A percentile compares a stretch with the other conserved stretches of the same genome.
These are phyloP conservation scores for Umimayanthus chanpuru DNA, from an alignment of 92 coral and sea anemone genomes.

Conservation along the genomic window DNA sequence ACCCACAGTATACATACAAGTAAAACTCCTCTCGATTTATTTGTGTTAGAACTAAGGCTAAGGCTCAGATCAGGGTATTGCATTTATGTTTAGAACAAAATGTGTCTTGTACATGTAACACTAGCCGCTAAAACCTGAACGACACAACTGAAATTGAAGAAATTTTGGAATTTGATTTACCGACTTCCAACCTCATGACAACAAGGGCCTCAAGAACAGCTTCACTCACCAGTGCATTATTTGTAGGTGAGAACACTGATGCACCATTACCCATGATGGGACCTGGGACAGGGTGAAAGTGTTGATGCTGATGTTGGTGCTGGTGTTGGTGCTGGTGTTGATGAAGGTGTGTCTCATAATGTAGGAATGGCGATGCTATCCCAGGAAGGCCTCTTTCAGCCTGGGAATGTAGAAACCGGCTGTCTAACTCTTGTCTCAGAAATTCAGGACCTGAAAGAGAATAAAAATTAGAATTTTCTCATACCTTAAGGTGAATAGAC, in stretches of 20 bases:
- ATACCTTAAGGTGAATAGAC: neutral
- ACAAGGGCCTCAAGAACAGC: neutral
- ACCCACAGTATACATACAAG: no score
- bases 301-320: conserved; percentile 92
- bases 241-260: conserved; percentile 65
- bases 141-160: no score
- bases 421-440: conserved; percentile 87
- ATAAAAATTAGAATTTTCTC: neutral
- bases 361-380: conserved; percentile 72
- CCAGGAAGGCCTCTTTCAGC: conserved; percentile 70
- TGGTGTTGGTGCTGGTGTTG: conserved; percentile 87
- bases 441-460: conserved; percentile 75
- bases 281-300: conserved; percentile 83
- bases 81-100: no score
- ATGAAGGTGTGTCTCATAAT: conserved; percentile 94
- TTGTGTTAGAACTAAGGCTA: no score
- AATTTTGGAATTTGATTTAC: no score
- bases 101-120: no score
- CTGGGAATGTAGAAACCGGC: conserved; percentile 89
- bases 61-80: no score
- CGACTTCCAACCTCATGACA: neutral
- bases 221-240: conserved; percentile 69
- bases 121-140: neutral
- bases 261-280: conserved; percentile 56
- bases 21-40: no score